These are phyloP conservation scores for Macrostomum lignano DNA, from an alignment of 1,140 invertebrate genomes.

Conservation along the genomic window DNA sequence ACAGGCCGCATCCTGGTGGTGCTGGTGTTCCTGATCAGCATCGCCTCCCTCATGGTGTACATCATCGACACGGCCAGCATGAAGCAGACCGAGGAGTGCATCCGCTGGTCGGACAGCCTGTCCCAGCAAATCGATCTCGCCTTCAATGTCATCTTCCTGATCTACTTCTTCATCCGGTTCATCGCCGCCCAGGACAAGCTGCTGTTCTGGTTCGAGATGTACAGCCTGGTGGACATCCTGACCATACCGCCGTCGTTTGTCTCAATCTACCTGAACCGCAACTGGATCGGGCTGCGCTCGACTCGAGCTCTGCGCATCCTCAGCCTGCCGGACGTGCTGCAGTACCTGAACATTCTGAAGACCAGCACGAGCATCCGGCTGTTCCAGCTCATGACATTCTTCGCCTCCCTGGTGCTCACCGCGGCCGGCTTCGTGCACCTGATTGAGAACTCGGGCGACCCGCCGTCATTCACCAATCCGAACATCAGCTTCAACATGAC, in stretches of 20 bases:
- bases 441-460: conserved; percentile 10
- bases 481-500: conserved; percentile 49
- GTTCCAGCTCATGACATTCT: conserved; percentile 18
- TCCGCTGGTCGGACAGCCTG: conserved; percentile 91
- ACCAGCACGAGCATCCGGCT: conserved; percentile 25
- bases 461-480: background rate
- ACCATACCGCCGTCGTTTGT: conserved; percentile 99
- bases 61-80: conserved; percentile 99
- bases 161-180: conserved; percentile 99
- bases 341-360: conserved; percentile 26
- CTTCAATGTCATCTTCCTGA: conserved; percentile 99
- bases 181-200: conserved; percentile 97
- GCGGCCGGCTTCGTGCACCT: conserved; percentile 26
- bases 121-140: conserved; percentile 99
- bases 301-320: conserved; percentile 90
- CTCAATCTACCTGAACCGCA: conserved; percentile 97
- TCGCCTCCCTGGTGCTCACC: conserved; percentile 24
- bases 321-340: conserved; percentile 34
- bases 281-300: conserved; percentile 97
- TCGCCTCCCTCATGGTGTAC: conserved; percentile 97
- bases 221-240: conserved; percentile 99
- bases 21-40: conserved; percentile 94
- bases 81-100: too few relatives aligned
- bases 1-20: conserved; percentile 83
- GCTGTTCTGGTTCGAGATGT: conserved; percentile 99